These are phyloP conservation scores for Drosophila siamana DNA, from an alignment of 2,888 invertebrate species.

Conservation along the genomic window DNA sequence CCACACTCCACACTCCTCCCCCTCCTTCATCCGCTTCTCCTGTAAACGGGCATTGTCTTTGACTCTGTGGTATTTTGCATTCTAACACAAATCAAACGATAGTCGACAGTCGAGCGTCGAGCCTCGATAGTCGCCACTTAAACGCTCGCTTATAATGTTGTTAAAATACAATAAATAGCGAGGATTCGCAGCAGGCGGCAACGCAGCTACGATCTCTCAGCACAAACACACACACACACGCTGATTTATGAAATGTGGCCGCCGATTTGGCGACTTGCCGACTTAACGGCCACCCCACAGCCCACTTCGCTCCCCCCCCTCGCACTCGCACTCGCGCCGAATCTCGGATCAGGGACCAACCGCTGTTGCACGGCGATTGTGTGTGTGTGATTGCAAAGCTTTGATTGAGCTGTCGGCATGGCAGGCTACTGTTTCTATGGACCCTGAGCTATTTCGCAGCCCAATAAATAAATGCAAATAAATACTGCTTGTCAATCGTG, in stretches of 20 bases:
- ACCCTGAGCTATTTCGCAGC: constrained; percentile 36
- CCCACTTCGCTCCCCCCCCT: constrained; percentile 2
- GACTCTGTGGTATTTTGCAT: constrained; percentile 58
- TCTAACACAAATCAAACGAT: constrained; percentile 75
- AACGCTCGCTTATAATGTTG: constrained; percentile 79
- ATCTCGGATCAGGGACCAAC: constrained; percentile 39
- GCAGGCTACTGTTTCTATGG: constrained; percentile 64
- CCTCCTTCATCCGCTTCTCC: background rate
- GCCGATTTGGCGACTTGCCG: constrained; percentile 68
- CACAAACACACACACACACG: constrained; percentile 63
- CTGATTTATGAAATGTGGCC: constrained; percentile 82
- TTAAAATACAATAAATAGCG: constrained; percentile 80
- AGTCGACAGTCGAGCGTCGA: background rate
- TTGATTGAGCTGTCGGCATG: constrained; percentile 71
- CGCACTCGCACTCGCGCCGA: constrained; percentile 3
- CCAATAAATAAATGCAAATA: background rate
- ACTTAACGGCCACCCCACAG: constrained; percentile 54
- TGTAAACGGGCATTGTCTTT: constrained; percentile 62
- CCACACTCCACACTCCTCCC: background rate
- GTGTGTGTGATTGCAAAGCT: constrained; percentile 65
- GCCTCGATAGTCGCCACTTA: constrained; percentile 66
- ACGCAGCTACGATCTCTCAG: constrained; percentile 34
- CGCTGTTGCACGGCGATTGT: constrained; percentile 46
- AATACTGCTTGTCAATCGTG: too few species aligned
- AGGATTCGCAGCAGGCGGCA: constrained; percentile 77